Conservation (phyloP, 2,113 vertebrate genomes). For the Cnemophilus loriae region DNA sequence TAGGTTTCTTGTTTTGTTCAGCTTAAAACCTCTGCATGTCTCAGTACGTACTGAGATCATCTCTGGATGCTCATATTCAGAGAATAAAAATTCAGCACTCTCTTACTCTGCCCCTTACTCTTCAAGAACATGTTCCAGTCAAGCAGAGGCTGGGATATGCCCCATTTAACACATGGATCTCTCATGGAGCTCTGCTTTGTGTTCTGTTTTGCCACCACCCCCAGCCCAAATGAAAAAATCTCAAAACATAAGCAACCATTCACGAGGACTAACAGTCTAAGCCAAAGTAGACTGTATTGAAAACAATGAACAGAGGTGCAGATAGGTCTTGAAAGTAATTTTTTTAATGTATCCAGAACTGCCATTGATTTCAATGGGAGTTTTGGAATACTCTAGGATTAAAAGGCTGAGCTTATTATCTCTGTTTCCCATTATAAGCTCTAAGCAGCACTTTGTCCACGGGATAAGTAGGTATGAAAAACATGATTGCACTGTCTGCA, state of each 20-base stretch:
- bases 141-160: neutral
- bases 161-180: neutral
- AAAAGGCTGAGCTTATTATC: neutral
- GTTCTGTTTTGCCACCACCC: neutral
- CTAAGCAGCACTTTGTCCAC: neutral
- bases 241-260: neutral
- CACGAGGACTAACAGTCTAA: neutral
- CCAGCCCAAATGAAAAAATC: neutral
- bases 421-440: neutral
- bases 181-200: neutral
- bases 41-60: neutral
- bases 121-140: neutral
- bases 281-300: neutral
- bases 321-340: neutral
- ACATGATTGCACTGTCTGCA: constrained; percentile 54
- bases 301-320: neutral
- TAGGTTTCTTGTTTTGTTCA: neutral
- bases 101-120: neutral
- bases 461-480: neutral
- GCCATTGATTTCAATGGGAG: neutral
- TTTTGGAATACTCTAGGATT: neutral
- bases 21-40: neutral
- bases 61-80: neutral
- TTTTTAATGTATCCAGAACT: neutral
- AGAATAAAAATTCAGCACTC: neutral